Conservation (phyloP, 2,797 vertebrate species). For the Muraenolepis orangiensis region DNA sequence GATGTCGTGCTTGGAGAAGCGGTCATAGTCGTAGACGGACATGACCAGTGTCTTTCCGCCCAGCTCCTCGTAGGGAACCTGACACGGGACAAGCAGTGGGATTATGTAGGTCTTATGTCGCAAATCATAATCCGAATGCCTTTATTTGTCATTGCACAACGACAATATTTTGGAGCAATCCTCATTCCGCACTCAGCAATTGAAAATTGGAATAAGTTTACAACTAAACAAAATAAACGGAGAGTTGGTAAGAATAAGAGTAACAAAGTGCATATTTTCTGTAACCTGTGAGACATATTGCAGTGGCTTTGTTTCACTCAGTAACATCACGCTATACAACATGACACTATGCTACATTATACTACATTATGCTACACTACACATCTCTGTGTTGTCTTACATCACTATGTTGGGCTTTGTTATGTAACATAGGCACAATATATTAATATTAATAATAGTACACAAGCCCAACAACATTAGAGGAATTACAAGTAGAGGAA, state of each 20-base stretch:
- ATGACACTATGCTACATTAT: background rate
- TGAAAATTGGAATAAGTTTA: too few relatives aligned
- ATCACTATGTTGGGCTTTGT: background rate
- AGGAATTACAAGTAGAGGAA: background rate
- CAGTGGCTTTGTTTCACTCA: too few relatives aligned
- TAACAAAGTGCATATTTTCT: too few relatives aligned
- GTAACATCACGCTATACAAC: too few relatives aligned
- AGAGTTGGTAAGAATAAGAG: too few relatives aligned
- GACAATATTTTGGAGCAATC: too few relatives aligned
- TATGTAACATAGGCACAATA: background rate
- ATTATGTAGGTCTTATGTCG: background rate
- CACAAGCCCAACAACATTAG: background rate
- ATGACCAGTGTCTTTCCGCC: slow-evolving; percentile 93
- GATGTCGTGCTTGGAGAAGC: slow-evolving; percentile 98
- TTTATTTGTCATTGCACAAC: too few relatives aligned
- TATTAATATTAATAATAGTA: background rate
- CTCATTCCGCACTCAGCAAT: too few relatives aligned
- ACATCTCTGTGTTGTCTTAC: background rate
- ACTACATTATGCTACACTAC: background rate
- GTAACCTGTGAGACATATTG: too few relatives aligned
- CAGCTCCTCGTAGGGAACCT: slow-evolving; percentile 95
- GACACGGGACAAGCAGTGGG: background rate
- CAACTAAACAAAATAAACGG: too few relatives aligned
- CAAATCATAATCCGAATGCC: too few relatives aligned
- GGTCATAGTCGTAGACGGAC: slow-evolving; percentile 97